Evolutionary conservation across 2,113 vertebrate species (phyloP), one percentile per base, ranked within the genome.

Genomic region (Prietella phreatophila): DNA sequence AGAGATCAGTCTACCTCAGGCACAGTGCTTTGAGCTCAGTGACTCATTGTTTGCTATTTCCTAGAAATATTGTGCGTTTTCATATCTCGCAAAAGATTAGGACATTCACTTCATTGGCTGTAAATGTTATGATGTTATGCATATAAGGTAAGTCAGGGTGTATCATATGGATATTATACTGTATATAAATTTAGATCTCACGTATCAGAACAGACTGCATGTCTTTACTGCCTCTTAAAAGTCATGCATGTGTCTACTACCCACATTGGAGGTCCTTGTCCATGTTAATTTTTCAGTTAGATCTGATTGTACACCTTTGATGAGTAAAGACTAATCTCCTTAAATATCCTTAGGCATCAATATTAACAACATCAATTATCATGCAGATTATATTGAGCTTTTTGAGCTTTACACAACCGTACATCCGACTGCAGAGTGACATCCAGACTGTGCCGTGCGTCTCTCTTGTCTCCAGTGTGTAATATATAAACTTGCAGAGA

Each of bases 401-500:
- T 56, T 56, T 58, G 42, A 56, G 78, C 50, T 58, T 81, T 58
- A 89, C 58, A 86, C 50, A 55, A 3, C 13, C 14, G 55, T 56
- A 27, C 50, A 86, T 60, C 5, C n/a, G 36, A 42, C 5, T 17
- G 33, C n/a, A 22, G 33, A 69, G 50, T 36, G 78, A 61, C 47
- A 56, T 17, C 65, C 61, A 81, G 86, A 83, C 79, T 75, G 58
- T 78, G 63, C 30, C 75, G 50, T 61, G 47, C 27, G 82, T 47
- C 56, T 85, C 75, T 69, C 60, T 85, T 82, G 53, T 84, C 67
- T 86, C 25, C 76, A 78, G 75, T 67, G 60, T 87, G 82, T 89
- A 86, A 87, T 63, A 61, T 84, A 86, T 90, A 88, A 92, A 88
- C 89, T 91, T 92, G 86, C 86, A 82, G 81, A 89, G 83, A 90